Evolutionary conservation across 2,888 invertebrate genomes (phyloP).

Genomic region (Stenichneumon culpator): DNA sequence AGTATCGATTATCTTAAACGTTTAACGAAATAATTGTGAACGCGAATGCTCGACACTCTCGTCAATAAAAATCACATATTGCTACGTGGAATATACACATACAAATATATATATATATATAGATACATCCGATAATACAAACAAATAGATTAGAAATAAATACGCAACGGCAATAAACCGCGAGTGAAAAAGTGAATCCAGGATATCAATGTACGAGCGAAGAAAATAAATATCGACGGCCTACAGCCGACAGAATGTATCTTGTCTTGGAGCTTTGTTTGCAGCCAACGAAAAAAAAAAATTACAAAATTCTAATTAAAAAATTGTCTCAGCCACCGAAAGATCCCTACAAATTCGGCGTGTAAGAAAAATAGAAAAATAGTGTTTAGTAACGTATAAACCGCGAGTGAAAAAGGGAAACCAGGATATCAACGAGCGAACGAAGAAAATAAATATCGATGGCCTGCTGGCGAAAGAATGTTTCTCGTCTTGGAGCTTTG

Average conservation of each 20-base stretch:
- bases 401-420: background rate
- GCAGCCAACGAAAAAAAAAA: background rate
- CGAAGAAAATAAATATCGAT: background rate
- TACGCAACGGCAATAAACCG: slow-evolving; percentile 23
- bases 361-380: background rate
- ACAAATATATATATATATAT: slow-evolving; percentile 24
- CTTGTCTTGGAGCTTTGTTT: background rate
- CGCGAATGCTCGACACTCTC: slow-evolving; percentile 31
- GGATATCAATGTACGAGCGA: background rate
- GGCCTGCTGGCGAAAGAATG: background rate
- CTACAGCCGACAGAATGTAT: background rate
- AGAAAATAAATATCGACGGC: background rate
- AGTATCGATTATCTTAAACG: slow-evolving; percentile 50
- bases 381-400: background rate
- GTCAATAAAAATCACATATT: slow-evolving; percentile 27
- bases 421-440: background rate
- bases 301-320: background rate
- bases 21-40: slow-evolving; percentile 2
- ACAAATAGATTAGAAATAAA: slow-evolving; percentile 47
- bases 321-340: background rate
- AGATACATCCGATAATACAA: slow-evolving; percentile 10
- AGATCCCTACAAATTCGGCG: background rate
- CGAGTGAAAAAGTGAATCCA: background rate
- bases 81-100: slow-evolving; percentile 35
- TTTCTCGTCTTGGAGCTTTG: background rate